A percentile compares a stretch with the other conserved stretches of the same genome.
phyloP scores from a whole-genome alignment of 2,888 invertebrate species.

The Achlya flavicornis region DNA sequence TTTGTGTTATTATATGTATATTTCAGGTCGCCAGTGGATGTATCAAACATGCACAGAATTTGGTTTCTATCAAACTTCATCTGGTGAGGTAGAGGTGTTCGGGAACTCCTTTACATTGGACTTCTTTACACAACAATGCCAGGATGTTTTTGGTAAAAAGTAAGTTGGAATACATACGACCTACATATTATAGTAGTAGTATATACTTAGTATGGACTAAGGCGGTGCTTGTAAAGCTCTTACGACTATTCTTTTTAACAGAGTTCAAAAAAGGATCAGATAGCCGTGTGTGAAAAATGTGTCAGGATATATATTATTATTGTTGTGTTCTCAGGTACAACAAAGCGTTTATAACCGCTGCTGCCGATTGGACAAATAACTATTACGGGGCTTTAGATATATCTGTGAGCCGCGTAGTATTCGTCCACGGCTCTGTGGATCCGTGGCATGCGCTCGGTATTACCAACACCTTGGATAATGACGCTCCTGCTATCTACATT shows the following conservation, averaged over 20 bases:
- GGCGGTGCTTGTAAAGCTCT: too few species aligned
- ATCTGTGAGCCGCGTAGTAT: conserved; percentile 89
- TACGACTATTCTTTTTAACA: too few species aligned
- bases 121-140: conserved; percentile 92
- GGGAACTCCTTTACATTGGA: conserved; percentile 89
- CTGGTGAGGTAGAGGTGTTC: conserved; percentile 86
- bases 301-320: too few species aligned
- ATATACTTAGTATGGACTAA: not conserved
- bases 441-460: conserved; percentile 94
- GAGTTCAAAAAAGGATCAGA: too few species aligned
- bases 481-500: conserved; percentile 89
- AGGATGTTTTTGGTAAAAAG: conserved; percentile 92
- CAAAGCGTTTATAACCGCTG: conserved; percentile 83
- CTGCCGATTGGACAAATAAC: conserved; percentile 89
- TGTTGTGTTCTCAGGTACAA: conserved; percentile 78
- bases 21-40: conserved; percentile 92
- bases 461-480: conserved; percentile 79
- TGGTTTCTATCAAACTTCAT: conserved; percentile 96
- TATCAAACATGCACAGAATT: conserved; percentile 99
- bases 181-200: conserved; percentile 18
- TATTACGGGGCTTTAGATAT: conserved; percentile 91
- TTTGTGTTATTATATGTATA: conserved; percentile 2
- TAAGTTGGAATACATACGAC: conserved; percentile 52
- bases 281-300: too few species aligned
- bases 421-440: conserved; percentile 94